Evolutionary conservation across 2,113 vertebrate genomes (phyloP), one percentile per base, ranked within the genome.

Genomic region (Myrmecophaga tridactyla): DNA sequence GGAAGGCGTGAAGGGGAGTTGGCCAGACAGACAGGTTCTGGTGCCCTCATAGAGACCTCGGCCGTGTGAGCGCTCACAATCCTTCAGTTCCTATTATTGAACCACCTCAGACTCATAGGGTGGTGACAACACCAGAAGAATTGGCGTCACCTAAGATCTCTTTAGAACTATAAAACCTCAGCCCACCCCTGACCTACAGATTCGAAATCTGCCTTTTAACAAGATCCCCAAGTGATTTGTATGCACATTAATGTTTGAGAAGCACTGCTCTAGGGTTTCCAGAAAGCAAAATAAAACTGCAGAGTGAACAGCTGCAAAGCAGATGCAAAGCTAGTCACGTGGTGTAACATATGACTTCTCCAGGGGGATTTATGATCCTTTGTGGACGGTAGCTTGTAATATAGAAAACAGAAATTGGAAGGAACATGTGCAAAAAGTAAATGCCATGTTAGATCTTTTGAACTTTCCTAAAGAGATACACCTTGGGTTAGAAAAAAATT

Each of bases 221-320:
- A 90, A 90, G 62, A 85, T 65, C 75, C 89, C 56, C 58, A 17
- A 78, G 53, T 63, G 67, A 86, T 51, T 46, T 31, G 29, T 51
- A 48, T 29, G 73, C 69, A 21, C 46, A 3, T 41, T 60, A 18
- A 13, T 8, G 46, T 69, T 53, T 58, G 62, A 56, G 86, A 86
- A 86, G 75, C 20, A 11, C 29, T 53, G 83, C 17, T 97, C 94
- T 90, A 69, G 85, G 58, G 43, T 96, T 91, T 91, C 95, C 86
- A 93, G 89, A 62, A 96, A 95, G 85, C 95, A 34, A 36, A 58
- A 96, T 93, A 81, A 76, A 89, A 67, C 72, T 72, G 69, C 63
- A 83, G n/a, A 95, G 14, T 0, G 1, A 94, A 97, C 98, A 98
- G 98, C 98, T 98, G 98, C 95, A 96, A 80, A 98, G 94, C 98